Evolutionary conservation across 2,797 vertebrate species (phyloP).

Genomic region (Diplodus sargus): DNA sequence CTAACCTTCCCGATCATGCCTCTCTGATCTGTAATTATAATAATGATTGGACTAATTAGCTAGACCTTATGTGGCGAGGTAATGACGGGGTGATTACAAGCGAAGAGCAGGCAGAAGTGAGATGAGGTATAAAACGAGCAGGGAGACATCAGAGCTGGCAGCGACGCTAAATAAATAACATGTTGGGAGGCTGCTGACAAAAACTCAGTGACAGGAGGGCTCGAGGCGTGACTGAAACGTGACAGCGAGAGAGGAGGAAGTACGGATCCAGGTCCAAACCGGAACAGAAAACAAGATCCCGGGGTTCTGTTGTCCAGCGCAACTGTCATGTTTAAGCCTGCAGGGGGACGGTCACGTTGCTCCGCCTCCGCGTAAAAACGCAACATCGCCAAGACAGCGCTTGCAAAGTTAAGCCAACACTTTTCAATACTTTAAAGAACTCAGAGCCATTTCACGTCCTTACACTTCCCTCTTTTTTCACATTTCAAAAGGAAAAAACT

Average conservation of each 20-base stretch:
- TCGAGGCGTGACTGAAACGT: constrained; percentile 63
- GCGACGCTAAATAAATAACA: constrained; percentile 55
- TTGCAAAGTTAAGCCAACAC: not conserved
- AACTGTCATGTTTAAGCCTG: constrained; percentile 55
- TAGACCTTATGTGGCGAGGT: constrained; percentile 58
- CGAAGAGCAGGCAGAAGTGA: constrained; percentile 34
- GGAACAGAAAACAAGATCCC: constrained; percentile 37
- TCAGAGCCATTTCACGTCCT: not conserved
- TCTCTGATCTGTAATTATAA: constrained; percentile 75
- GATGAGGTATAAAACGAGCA: constrained; percentile 12
- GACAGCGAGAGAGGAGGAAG: constrained; percentile 26
- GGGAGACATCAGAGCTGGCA: constrained; percentile 22
- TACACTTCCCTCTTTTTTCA: not conserved
- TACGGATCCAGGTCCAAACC: constrained; percentile 25
- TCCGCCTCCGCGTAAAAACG: not conserved
- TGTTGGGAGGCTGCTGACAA: constrained; percentile 24
- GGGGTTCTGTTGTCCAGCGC: constrained; percentile 26
- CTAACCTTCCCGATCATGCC: constrained; percentile 64
- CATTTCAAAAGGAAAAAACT: not conserved
- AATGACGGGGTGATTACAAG: constrained; percentile 65
- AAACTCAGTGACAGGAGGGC: constrained; percentile 42
- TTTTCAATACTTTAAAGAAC: not conserved
- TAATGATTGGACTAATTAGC: constrained; percentile 76
- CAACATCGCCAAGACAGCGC: not conserved
- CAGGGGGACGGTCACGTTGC: constrained; percentile 40